Conservation (phyloP, 2,888 invertebrate genomes). For the Netelia inedita region DNA sequence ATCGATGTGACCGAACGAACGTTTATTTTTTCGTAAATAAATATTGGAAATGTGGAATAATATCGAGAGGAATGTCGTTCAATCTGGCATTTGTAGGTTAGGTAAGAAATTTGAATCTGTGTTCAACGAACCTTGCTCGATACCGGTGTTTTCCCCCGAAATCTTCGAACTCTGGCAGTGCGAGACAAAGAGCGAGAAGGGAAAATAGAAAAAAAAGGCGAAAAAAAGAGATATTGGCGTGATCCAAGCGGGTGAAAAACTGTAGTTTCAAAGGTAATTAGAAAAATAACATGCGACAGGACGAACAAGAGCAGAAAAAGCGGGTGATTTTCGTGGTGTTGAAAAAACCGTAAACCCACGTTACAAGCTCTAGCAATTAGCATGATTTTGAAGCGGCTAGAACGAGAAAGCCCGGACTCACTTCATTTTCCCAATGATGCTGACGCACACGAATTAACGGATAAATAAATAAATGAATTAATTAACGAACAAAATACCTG, state of each 20-base stretch:
- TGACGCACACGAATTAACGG: not conserved
- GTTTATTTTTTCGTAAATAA: not conserved
- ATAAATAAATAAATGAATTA: not conserved
- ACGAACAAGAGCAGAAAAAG: slow-evolving; percentile 36
- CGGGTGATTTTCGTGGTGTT: slow-evolving; percentile 32
- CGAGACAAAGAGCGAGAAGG: slow-evolving; percentile 1
- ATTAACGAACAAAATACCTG: slow-evolving; percentile 61
- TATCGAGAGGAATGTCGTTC: not conserved
- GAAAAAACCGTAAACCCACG: slow-evolving; percentile 25
- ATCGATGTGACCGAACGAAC: not conserved
- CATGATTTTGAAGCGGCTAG: not conserved
- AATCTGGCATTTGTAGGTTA: slow-evolving; percentile 35
- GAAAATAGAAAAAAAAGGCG: not conserved
- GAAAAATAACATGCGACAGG: slow-evolving; percentile 49
- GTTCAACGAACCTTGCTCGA: slow-evolving; percentile 55
- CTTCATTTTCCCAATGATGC: slow-evolving; percentile 14
- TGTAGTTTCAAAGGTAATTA: not conserved
- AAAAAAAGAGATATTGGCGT: not conserved
- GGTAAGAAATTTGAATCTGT: slow-evolving; percentile 47
- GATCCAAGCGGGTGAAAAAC: not conserved
- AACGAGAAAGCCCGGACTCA: slow-evolving; percentile 39
- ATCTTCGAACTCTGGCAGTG: slow-evolving; percentile 12
- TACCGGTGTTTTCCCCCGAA: slow-evolving; percentile 34
- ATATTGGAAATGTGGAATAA: not conserved
- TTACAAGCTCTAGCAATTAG: not conserved